Evolutionary conservation across 2,888 invertebrate genomes (phyloP).

Genomic region (Hemicrepidius hirtus): DNA sequence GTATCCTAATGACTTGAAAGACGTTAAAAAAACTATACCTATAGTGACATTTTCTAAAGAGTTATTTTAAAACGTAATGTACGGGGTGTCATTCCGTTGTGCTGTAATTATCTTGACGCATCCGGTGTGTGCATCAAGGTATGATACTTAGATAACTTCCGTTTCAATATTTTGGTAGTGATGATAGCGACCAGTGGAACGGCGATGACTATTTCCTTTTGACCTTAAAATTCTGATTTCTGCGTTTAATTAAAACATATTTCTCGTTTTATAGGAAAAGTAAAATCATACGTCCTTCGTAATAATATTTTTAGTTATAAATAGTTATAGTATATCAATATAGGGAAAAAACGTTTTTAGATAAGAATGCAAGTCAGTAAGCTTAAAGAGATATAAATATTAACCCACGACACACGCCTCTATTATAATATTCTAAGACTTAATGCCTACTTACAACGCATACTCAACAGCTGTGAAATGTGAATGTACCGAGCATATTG

Average conservation of each 20-base stretch:
- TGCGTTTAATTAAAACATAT: too few species aligned
- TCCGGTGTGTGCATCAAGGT: constrained; percentile 44
- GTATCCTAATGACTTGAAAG: constrained; percentile 47
- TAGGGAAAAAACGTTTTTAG: not conserved
- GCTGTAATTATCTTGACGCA: constrained; percentile 49
- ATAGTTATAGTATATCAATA: not conserved
- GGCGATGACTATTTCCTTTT: not conserved
- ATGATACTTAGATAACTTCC: constrained; percentile 41
- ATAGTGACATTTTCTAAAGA: constrained; percentile 36
- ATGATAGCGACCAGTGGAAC: constrained; percentile 33
- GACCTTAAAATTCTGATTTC: not conserved
- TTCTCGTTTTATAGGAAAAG: too few species aligned
- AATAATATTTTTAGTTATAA: not conserved
- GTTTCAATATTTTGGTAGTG: constrained; percentile 29
- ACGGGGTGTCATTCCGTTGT: constrained; percentile 41
- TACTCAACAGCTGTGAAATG: constrained; percentile 40
- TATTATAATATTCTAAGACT: constrained; percentile 37
- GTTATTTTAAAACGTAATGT: constrained; percentile 47
- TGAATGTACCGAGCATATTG: constrained; percentile 41
- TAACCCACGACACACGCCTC: constrained; percentile 38
- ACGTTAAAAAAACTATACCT: constrained; percentile 35
- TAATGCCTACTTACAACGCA: constrained; percentile 44
- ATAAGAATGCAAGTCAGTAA: constrained; percentile 25
- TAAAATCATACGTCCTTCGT: too few species aligned
- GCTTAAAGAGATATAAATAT: constrained; percentile 38